These are phyloP conservation scores for Acanthosepion pharaonis DNA, from an alignment of 2,888 invertebrate genomes.

Conservation along the genomic window DNA sequence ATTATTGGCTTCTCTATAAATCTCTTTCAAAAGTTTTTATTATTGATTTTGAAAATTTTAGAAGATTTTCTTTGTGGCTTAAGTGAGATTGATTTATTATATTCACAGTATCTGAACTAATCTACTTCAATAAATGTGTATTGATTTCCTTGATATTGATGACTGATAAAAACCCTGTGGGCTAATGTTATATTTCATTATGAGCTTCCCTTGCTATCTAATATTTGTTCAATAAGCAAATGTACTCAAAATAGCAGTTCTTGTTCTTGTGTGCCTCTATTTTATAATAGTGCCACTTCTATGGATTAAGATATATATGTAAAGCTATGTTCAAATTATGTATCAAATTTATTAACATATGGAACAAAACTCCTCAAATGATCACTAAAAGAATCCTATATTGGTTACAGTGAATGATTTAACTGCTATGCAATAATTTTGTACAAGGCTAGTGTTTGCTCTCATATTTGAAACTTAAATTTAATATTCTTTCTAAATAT, in stretches of 20 bases:
- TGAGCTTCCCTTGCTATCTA: neutral
- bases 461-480: neutral
- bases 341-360: neutral
- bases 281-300: neutral
- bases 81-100: constrained; percentile 24
- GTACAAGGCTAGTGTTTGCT: neutral
- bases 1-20: neutral
- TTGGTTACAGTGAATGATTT: neutral
- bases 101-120: neutral
- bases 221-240: constrained; percentile 33
- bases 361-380: neutral
- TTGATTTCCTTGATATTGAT: constrained; percentile 33
- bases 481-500: neutral
- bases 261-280: neutral
- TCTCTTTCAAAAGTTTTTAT: neutral
- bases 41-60: neutral
- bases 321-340: no score
- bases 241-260: constrained; percentile 17
- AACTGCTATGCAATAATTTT: neutral
- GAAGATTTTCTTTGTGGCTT: neutral
- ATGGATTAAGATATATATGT: neutral
- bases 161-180: constrained; percentile 23
- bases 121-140: neutral
- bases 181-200: neutral
- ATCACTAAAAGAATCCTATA: neutral